Percentiles rank a stretch among this genome's conserved stretches.
phyloP scores from a whole-genome alignment of 2,113 vertebrate species.

The Scatophagus argus region DNA sequence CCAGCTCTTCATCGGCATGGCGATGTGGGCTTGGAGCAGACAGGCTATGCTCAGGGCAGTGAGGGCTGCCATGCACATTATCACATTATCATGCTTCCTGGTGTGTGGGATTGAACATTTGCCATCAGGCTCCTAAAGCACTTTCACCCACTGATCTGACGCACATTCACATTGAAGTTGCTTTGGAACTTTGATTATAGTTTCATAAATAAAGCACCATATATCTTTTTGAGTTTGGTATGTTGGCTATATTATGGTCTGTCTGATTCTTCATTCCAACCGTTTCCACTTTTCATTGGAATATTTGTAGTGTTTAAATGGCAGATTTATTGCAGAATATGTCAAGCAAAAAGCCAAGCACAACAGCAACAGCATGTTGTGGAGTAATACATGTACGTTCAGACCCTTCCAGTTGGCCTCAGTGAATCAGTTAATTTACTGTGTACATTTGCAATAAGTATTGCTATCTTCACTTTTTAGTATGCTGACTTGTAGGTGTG shows the following conservation, averaged over 20 bases:
- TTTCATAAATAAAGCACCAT: conserved; percentile 18
- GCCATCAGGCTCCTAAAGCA: conserved; percentile 55
- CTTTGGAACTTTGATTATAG: background rate
- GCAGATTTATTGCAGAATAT: background rate
- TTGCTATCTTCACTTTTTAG: background rate
- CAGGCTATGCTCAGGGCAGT: conserved; percentile 43
- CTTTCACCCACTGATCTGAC: conserved; percentile 51
- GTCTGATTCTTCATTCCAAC: background rate
- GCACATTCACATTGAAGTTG: conserved; percentile 8
- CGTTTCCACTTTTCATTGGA: background rate
- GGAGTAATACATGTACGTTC: background rate
- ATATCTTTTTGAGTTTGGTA: background rate
- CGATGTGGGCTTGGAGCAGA: conserved; percentile 21
- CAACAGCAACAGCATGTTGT: background rate
- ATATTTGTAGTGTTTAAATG: background rate
- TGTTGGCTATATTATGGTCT: background rate
- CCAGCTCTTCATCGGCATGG: conserved; percentile 50
- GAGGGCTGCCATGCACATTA: conserved; percentile 58
- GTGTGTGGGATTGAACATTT: conserved; percentile 64
- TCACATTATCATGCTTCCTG: conserved; percentile 71
- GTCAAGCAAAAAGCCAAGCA: background rate
- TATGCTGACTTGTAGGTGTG: background rate
- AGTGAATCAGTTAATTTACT: background rate
- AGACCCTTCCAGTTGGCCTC: background rate
- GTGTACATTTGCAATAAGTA: background rate